These are phyloP conservation scores for Empidonax alnorum DNA, from an alignment of 2,113 vertebrate genomes.

Conservation along the genomic window DNA sequence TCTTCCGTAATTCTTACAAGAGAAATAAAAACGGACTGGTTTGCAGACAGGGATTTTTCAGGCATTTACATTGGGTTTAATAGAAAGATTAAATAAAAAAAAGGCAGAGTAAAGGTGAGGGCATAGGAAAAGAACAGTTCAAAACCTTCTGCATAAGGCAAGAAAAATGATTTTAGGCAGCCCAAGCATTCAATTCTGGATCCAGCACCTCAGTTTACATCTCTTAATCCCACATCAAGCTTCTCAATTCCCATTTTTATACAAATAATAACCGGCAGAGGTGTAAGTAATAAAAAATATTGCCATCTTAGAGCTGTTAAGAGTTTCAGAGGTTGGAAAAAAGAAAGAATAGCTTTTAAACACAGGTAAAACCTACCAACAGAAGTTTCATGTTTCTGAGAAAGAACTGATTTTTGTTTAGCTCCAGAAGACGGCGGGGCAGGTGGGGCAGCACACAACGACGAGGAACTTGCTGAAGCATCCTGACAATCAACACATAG, in stretches of 20 bases:
- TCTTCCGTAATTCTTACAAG: not conserved
- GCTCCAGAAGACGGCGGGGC: not conserved
- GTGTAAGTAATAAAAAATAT: not conserved
- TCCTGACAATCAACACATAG: not conserved
- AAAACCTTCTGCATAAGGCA: not conserved
- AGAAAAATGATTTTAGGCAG: not conserved
- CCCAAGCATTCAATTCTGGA: not conserved
- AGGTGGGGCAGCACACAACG: not conserved
- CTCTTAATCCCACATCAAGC: not conserved
- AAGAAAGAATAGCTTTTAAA: not conserved
- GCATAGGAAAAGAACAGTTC: not conserved
- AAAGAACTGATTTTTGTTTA: not conserved
- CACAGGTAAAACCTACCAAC: not conserved
- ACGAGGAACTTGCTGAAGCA: not conserved
- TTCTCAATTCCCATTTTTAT: not conserved
- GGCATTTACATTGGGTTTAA: not conserved
- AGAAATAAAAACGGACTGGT: not conserved
- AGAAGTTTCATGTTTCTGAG: not conserved
- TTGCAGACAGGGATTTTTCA: not conserved
- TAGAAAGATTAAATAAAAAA: not conserved
- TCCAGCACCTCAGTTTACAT: not conserved
- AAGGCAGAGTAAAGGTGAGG: not conserved
- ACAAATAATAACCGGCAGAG: not conserved
- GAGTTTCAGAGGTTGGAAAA: not conserved
- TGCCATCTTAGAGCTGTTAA: not conserved